Base-by-base conservation (phyloP, 2,888 invertebrate species). In the Andrena dorsata region DNA sequence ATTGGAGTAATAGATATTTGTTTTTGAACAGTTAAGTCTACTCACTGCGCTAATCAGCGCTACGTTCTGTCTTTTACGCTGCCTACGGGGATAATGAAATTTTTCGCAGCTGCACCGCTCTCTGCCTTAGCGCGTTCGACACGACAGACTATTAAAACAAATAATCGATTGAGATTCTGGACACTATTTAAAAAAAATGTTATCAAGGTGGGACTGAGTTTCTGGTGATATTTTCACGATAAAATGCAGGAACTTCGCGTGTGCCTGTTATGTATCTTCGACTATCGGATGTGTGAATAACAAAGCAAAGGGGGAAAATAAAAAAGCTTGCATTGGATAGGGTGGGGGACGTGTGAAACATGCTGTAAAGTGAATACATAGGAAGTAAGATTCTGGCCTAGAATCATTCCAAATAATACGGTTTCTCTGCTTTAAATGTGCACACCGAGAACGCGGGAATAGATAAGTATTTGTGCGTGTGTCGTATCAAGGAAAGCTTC, bases 21-120 rank as follows among this genome's bases (percentile, higher is more conserved):
- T 41, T 35, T 76, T 49, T 76, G 10, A 16, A 72, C 53, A 58
- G 64, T 41, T 16, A 83, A 82, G 78, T 69, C 88, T 92, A 93
- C 93, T 93, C 93, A 93, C 93, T 93, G 90, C 91, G 90, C 91
- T 87, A 75, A 83, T 88, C 79, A 90, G 90, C 89, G 91, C 91
- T 92, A 92, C 86, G 90, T 79, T 91, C 89, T 85, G 86, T 90
- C 90, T 92, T 71, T 89, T 86, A 89, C 71, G 78, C 85, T 90
- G 86, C 90, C 91, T 88, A 89, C 85, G 80, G 92, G 90, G 77
- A 91, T 87, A 90, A 91, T 87, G 91, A 92, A 91, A 83, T 85
- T 90, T 87, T 88, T 89, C 84, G 91, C 84, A 89, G 91, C 92
- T 83, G 88, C 86, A 88, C 91, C 92, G 84, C 92, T 92, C 83